Evolutionary conservation across 1,140 invertebrate genomes (phyloP).

Genomic region (Xylocopa sonorina): DNA sequence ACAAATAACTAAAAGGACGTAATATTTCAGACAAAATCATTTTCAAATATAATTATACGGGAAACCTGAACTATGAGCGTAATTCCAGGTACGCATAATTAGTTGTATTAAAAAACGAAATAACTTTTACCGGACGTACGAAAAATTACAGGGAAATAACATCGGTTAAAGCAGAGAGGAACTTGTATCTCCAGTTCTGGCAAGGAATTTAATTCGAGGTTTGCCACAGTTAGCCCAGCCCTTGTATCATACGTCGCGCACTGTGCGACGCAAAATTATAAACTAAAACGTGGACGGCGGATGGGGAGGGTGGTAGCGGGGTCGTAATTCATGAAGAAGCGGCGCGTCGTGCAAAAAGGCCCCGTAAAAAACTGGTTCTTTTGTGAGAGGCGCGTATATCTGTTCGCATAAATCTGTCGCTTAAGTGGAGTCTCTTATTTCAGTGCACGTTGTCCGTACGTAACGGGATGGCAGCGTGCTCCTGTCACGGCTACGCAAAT

Average conservation of each 20-base stretch:
- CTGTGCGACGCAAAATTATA: constrained; percentile 31
- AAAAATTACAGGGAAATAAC: too few relatives aligned
- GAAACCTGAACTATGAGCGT: too few relatives aligned
- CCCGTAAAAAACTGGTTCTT: constrained; percentile 35
- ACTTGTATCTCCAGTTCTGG: background rate
- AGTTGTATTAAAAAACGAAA: too few relatives aligned
- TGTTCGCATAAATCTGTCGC: constrained; percentile 53
- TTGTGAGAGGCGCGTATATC: constrained; percentile 48
- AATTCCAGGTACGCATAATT: too few relatives aligned
- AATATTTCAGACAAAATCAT: too few relatives aligned
- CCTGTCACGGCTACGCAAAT: constrained; percentile 46
- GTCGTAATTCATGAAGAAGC: constrained; percentile 41
- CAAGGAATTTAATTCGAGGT: background rate
- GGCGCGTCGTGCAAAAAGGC: constrained; percentile 7
- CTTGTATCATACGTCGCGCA: too few relatives aligned
- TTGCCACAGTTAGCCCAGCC: background rate
- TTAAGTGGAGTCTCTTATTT: constrained; percentile 52
- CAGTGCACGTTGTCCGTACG: constrained; percentile 21
- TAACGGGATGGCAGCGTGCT: constrained; percentile 4
- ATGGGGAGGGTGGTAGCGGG: too few relatives aligned
- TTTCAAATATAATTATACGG: too few relatives aligned
- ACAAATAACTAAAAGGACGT: too few relatives aligned
- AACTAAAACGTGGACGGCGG: constrained; percentile 4
- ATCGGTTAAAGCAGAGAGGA: too few relatives aligned
- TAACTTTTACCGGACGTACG: too few relatives aligned